These are phyloP conservation scores for Cercopithecus hamlyni DNA, from an alignment of 2,797 vertebrate species.

Conservation along the genomic window DNA sequence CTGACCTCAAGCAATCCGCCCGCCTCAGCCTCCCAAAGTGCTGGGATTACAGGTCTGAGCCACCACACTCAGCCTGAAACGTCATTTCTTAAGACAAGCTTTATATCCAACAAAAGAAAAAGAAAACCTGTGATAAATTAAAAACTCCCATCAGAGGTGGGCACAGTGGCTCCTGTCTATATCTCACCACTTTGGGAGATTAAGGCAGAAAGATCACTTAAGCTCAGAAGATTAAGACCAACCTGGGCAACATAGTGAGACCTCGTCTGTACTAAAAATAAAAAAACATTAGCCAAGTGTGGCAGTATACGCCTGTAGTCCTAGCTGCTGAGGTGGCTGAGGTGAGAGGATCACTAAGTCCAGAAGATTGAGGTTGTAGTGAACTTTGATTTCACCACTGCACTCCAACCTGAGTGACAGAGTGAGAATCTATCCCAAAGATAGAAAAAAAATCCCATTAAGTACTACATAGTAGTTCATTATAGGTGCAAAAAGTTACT, in stretches of 20 bases:
- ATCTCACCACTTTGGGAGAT: not conserved
- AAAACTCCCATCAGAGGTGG: not conserved
- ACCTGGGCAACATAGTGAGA: not conserved
- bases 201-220: not conserved
- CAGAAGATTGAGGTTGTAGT: no score
- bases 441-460: not conserved
- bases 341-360: no score
- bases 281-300: not conserved
- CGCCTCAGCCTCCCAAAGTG: no score
- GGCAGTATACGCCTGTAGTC: not conserved
- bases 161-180: not conserved
- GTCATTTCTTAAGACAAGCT: not conserved
- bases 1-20: no score
- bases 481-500: not conserved
- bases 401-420: not conserved
- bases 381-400: not conserved
- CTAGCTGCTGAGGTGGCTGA: no score
- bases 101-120: constrained; percentile 46
- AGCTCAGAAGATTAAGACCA: not conserved
- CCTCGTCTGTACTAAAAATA: not conserved
- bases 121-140: not conserved
- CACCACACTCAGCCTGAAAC: not conserved
- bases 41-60: no score
- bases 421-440: not conserved
- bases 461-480: not conserved